These are phyloP conservation scores for Drosophila multiciliata DNA, from an alignment of 2,888 invertebrate genomes.

Conservation along the genomic window DNA sequence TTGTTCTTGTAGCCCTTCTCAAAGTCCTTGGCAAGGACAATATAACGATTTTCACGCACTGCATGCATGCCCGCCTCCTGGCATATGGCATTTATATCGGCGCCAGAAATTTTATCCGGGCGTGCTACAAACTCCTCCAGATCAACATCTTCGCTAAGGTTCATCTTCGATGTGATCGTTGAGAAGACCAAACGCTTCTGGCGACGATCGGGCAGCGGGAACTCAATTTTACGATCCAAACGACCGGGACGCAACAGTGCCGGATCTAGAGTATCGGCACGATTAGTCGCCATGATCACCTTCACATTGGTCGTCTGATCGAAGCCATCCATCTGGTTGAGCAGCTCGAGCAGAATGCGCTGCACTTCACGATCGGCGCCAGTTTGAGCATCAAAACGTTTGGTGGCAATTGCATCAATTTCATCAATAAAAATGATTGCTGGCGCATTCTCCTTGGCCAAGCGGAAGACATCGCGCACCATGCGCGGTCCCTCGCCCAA, in stretches of 20 bases:
- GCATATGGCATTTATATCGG: slow-evolving; percentile 99
- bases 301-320: slow-evolving; percentile 99
- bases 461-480: slow-evolving; percentile 99
- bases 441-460: slow-evolving; percentile 99
- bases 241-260: slow-evolving; percentile 90
- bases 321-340: slow-evolving; percentile 99
- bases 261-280: slow-evolving; percentile 99
- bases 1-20: slow-evolving; percentile 99
- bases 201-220: slow-evolving; percentile 94
- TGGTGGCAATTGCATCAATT: slow-evolving; percentile 99
- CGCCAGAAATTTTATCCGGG: slow-evolving; percentile 99
- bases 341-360: slow-evolving; percentile 96
- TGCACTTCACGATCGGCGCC: slow-evolving; percentile 99
- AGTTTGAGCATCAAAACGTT: slow-evolving; percentile 99
- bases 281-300: slow-evolving; percentile 98
- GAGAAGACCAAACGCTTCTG: slow-evolving; percentile 99
- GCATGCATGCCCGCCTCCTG: slow-evolving; percentile 99
- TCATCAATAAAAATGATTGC: slow-evolving; percentile 99
- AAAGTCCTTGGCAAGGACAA: slow-evolving; percentile 99
- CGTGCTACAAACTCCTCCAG: slow-evolving; percentile 99
- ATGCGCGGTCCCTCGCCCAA: slow-evolving; percentile 99
- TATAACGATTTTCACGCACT: slow-evolving; percentile 98
- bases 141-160: slow-evolving; percentile 99
- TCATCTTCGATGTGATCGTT: slow-evolving; percentile 98
- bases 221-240: slow-evolving; percentile 99